Evolutionary conservation across 2,797 vertebrate genomes (phyloP).

Genomic region (Prionace glauca): DNA sequence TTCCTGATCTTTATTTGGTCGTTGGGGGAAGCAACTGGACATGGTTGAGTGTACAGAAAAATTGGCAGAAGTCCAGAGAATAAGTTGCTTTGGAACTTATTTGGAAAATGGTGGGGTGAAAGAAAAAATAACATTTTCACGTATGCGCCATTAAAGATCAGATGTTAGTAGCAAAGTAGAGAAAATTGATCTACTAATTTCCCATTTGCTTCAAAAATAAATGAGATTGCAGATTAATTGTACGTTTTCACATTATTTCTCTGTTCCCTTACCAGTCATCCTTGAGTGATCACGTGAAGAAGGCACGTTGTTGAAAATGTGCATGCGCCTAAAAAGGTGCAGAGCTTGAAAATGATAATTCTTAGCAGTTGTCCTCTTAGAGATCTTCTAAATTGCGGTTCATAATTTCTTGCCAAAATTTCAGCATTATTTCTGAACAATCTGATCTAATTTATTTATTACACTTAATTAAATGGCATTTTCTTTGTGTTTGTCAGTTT

Average conservation of each 20-base stretch:
- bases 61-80: background rate
- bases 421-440: background rate
- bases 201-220: background rate
- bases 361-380: background rate
- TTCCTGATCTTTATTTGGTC: background rate
- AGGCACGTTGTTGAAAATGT: background rate
- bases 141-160: background rate
- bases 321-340: background rate
- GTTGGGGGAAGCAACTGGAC: background rate
- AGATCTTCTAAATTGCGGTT: background rate
- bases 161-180: background rate
- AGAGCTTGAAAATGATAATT: background rate
- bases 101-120: background rate
- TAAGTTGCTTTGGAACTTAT: background rate
- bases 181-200: background rate
- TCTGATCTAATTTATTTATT: background rate
- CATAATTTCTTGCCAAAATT: background rate
- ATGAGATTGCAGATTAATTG: background rate
- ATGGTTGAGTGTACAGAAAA: background rate
- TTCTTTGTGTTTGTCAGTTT: background rate
- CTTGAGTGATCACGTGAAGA: background rate
- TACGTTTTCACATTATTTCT: background rate
- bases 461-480: background rate
- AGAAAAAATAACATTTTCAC: background rate
- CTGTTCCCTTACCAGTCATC: background rate